A percentile compares a stretch with the other conserved stretches of the same genome.
Evolutionary conservation across 2,888 invertebrate species (phyloP).

Genomic region (Gonocerus acuteangulatus): DNA sequence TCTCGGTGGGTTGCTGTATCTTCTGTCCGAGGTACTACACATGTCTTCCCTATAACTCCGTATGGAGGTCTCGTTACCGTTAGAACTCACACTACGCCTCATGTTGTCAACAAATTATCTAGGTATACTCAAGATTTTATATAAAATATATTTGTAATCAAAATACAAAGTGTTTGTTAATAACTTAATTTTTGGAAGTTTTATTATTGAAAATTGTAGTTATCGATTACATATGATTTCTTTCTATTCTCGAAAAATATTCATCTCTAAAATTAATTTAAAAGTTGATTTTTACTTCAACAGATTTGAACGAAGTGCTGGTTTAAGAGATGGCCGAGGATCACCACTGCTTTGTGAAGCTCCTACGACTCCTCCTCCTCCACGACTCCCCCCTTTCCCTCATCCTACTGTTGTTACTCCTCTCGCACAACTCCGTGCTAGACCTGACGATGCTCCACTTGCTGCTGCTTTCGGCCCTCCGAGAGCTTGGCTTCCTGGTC

Average conservation of each 20-base stretch:
- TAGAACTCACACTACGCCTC: slow-evolving; percentile 87
- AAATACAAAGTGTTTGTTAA: background rate
- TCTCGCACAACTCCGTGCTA: slow-evolving; percentile 56
- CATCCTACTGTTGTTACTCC: slow-evolving; percentile 45
- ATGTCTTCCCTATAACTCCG: slow-evolving; percentile 92
- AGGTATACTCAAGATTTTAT: too few relatives aligned
- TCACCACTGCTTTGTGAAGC: slow-evolving; percentile 50
- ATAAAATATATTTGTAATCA: too few relatives aligned
- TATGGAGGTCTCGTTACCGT: slow-evolving; percentile 89
- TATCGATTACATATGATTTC: too few relatives aligned
- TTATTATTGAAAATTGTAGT: background rate
- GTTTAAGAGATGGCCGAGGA: slow-evolving; percentile 65
- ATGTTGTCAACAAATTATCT: slow-evolving; percentile 88
- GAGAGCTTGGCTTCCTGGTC: slow-evolving; percentile 58
- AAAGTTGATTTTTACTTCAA: too few relatives aligned
- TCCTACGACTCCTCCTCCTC: slow-evolving; percentile 25
- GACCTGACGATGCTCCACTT: slow-evolving; percentile 30
- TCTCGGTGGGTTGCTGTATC: slow-evolving; percentile 95
- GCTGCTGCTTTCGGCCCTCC: slow-evolving; percentile 59
- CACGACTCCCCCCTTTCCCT: slow-evolving; percentile 32
- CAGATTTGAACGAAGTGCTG: slow-evolving; percentile 92
- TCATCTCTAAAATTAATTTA: too few relatives aligned
- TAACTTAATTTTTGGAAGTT: background rate
- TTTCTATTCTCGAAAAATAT: too few relatives aligned
- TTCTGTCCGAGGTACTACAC: slow-evolving; percentile 92